phyloP scores from a whole-genome alignment of 2,113 vertebrate genomes.

The Myiozetetes cayanensis region DNA sequence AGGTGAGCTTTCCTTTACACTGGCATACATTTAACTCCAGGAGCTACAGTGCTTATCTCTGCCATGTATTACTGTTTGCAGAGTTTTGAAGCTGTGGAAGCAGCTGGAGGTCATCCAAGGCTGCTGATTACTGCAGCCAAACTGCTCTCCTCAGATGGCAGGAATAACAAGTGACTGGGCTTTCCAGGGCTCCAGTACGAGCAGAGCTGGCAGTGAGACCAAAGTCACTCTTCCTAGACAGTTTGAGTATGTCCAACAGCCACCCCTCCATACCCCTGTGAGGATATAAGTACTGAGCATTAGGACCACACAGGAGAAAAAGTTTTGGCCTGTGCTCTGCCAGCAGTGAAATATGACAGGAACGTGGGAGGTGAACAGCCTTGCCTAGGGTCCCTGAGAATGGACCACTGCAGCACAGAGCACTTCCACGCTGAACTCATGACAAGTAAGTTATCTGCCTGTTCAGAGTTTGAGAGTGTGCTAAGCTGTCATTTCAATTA shows the following conservation, averaged over 20 bases:
- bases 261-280: neutral
- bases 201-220: neutral
- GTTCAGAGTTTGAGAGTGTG: neutral
- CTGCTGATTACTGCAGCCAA: neutral
- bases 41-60: neutral
- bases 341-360: neutral
- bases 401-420: fast-evolving
- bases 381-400: neutral
- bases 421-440: neutral
- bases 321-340: neutral
- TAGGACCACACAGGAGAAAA: neutral
- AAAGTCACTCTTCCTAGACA: neutral
- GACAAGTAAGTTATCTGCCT: neutral
- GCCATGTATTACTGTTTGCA: neutral
- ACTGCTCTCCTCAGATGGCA: neutral
- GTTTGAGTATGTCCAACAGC: neutral
- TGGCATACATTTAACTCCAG: neutral
- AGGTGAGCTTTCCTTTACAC: neutral
- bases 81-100: neutral
- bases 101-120: constrained; percentile 6
- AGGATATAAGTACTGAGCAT: neutral
- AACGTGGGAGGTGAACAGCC: neutral
- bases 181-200: neutral
- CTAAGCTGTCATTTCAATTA: neutral
- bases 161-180: neutral